Evolutionary conservation across 2,797 vertebrate genomes (phyloP).

Genomic region (Okamejei kenojei): DNA sequence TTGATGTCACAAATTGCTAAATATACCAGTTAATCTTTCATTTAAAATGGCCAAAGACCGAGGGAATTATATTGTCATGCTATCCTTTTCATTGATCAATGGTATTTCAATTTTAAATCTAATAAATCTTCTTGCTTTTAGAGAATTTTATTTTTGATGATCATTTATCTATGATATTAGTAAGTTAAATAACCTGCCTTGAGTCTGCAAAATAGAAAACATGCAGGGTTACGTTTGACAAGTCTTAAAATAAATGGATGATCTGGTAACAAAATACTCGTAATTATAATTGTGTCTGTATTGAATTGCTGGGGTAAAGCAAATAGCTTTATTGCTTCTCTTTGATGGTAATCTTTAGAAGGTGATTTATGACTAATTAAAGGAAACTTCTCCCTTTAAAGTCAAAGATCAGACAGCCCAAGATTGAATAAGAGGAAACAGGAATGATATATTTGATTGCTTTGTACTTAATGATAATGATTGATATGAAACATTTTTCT

Average conservation of each 20-base stretch:
- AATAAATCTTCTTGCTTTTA: slow-evolving; percentile 4
- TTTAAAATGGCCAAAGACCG: background rate
- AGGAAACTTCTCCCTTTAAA: slow-evolving; percentile 36
- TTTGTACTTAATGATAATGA: slow-evolving; percentile 34
- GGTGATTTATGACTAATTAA: slow-evolving; percentile 38
- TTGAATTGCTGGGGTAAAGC: slow-evolving; percentile 27
- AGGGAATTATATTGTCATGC: background rate
- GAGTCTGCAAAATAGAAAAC: slow-evolving; percentile 13
- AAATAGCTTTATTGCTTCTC: slow-evolving; percentile 37
- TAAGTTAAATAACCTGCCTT: background rate
- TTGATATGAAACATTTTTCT: slow-evolving; percentile 19
- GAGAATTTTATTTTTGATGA: background rate
- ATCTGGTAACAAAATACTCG: slow-evolving; percentile 35
- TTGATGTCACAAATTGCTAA: background rate
- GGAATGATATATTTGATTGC: slow-evolving; percentile 30
- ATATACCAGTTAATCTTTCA: background rate
- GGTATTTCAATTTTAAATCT: slow-evolving; percentile 7
- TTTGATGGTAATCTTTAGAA: slow-evolving; percentile 35
- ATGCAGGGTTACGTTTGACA: background rate
- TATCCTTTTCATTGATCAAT: slow-evolving; percentile 20
- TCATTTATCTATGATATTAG: background rate
- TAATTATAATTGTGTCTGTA: slow-evolving; percentile 31
- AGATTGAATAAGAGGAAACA: slow-evolving; percentile 34
- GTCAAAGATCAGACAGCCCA: slow-evolving; percentile 31
- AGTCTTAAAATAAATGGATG: slow-evolving; percentile 31